Conservation (phyloP, 2,888 invertebrate species). For the Drosophila affinis region DNA sequence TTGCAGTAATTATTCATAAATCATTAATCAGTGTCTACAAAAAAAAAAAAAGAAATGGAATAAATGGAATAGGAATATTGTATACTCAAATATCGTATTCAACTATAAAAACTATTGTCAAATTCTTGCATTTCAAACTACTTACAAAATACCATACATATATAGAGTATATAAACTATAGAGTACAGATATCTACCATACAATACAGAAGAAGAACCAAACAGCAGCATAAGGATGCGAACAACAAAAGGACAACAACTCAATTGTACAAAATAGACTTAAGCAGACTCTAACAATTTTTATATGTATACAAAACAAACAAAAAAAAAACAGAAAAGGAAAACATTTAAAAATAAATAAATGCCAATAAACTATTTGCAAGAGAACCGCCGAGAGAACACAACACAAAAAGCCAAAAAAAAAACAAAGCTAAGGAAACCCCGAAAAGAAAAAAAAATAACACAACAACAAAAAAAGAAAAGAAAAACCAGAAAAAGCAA, state of each 20-base stretch:
- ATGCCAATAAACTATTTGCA: slow-evolving; percentile 52
- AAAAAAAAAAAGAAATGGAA: no score
- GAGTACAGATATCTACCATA: slow-evolving; percentile 16
- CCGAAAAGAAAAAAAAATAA: slow-evolving; percentile 24
- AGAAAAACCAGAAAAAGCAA: slow-evolving; percentile 22
- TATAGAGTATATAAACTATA: slow-evolving; percentile 34
- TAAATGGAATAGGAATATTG: slow-evolving; percentile 11
- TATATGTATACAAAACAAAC: slow-evolving; percentile 51
- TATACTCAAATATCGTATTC: slow-evolving; percentile 49
- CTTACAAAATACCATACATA: slow-evolving; percentile 41
- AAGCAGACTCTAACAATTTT: slow-evolving; percentile 65
- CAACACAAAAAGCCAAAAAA: neutral
- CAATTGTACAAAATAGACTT: slow-evolving; percentile 78
- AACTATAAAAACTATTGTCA: slow-evolving; percentile 61
- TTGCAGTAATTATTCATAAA: slow-evolving; percentile 27
- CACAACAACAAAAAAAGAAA: slow-evolving; percentile 27
- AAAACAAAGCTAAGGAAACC: slow-evolving; percentile 26
- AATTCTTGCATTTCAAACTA: slow-evolving; percentile 70
- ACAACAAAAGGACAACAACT: slow-evolving; percentile 75
- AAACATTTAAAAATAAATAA: slow-evolving; percentile 20
- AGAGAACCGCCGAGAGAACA: slow-evolving; percentile 53
- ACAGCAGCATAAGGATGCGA: slow-evolving; percentile 50
- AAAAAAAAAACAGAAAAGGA: slow-evolving; percentile 31
- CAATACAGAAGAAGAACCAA: slow-evolving; percentile 65
- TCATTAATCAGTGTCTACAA: slow-evolving; percentile 34